Evolutionary conservation across 2,113 vertebrate genomes (phyloP).

Genomic region (Garra rufa): DNA sequence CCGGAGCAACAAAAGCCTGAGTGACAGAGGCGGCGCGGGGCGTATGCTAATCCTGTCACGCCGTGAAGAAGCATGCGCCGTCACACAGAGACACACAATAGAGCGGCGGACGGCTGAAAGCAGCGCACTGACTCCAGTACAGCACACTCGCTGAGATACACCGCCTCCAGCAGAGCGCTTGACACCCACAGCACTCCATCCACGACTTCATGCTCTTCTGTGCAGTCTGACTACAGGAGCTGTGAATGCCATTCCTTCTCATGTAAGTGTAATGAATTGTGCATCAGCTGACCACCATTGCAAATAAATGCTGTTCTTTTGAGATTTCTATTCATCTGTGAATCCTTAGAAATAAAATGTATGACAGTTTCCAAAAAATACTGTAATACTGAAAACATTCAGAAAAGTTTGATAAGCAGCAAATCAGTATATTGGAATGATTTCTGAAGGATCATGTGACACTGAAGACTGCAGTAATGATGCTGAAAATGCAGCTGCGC

Average conservation of each 20-base stretch:
- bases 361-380: background rate
- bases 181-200: background rate
- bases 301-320: background rate
- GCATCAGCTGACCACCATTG: background rate
- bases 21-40: constrained; percentile 45
- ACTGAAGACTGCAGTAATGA: background rate
- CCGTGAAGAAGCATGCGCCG: constrained; percentile 47
- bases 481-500: background rate
- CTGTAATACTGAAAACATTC: background rate
- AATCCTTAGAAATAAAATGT: no score
- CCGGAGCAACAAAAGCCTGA: constrained; percentile 41
- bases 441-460: background rate
- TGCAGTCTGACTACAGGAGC: background rate
- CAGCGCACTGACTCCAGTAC: no score
- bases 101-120: background rate
- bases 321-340: no score
- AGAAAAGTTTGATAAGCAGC: background rate
- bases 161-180: background rate
- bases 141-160: background rate
- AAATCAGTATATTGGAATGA: background rate
- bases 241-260: background rate
- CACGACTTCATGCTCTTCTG: background rate
- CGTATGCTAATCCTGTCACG: constrained; percentile 53
- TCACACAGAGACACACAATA: constrained; percentile 39
- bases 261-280: background rate